These are phyloP conservation scores for Brachyistius frenatus DNA, from an alignment of 2,113 vertebrate species.

Conservation along the genomic window DNA sequence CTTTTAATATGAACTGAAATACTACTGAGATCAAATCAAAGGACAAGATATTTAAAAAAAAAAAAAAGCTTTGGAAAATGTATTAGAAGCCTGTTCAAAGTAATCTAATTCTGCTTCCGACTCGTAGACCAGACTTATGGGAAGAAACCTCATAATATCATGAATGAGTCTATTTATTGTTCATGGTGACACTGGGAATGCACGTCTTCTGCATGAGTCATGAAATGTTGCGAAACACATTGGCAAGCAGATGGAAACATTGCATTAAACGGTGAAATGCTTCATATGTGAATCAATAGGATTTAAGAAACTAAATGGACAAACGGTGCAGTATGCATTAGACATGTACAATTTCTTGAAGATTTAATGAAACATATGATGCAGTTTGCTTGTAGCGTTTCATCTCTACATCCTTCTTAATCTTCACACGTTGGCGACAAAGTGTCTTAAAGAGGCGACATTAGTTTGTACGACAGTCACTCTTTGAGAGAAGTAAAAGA, in stretches of 20 bases:
- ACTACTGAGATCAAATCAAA: too few relatives aligned
- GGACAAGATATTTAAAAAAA: too few relatives aligned
- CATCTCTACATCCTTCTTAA: neutral
- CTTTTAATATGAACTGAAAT: too few relatives aligned
- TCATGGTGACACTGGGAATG: constrained; percentile 62
- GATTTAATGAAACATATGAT: neutral
- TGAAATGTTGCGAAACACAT: constrained; percentile 73
- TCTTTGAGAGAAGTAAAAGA: neutral
- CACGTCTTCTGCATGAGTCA: constrained; percentile 76
- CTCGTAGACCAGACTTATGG: constrained; percentile 1
- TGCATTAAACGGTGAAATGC: constrained; percentile 29
- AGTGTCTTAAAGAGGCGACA: neutral
- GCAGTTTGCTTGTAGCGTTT: neutral
- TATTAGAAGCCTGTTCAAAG: too few relatives aligned
- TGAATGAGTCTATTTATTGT: constrained; percentile 66
- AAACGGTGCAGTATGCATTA: too few relatives aligned
- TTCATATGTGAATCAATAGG: neutral
- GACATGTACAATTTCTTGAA: neutral
- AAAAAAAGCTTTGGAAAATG: too few relatives aligned
- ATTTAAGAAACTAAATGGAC: too few relatives aligned
- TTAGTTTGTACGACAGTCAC: constrained; percentile 9
- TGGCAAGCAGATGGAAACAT: constrained; percentile 63
- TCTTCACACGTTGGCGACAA: neutral
- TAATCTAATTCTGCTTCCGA: neutral
- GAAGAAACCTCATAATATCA: constrained; percentile 37